phyloP scores from a whole-genome alignment of 2,797 vertebrate genomes.

The Botia kubotai region DNA sequence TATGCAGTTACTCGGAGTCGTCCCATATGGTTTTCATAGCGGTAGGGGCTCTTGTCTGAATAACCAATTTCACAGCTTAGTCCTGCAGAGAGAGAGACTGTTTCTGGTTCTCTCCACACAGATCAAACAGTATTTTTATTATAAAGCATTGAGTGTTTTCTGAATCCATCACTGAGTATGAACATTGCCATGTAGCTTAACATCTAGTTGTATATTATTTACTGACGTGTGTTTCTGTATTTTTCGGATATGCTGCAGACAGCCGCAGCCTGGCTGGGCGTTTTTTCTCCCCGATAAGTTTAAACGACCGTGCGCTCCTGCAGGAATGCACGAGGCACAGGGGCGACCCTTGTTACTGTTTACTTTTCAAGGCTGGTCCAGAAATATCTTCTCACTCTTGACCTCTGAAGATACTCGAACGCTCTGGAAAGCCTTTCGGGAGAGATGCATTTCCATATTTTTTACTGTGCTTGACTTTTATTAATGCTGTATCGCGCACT shows the following conservation, averaged over 20 bases:
- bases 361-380: conserved; percentile 18
- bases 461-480: background rate
- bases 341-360: background rate
- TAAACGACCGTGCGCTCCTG: background rate
- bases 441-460: conserved; percentile 5
- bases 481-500: background rate
- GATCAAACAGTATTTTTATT: conserved; percentile 12
- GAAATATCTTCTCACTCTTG: conserved; percentile 10
- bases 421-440: background rate
- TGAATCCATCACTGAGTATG: background rate
- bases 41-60: conserved; percentile 32
- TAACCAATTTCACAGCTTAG: conserved; percentile 52
- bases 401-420: conserved; percentile 15
- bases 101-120: conserved; percentile 29
- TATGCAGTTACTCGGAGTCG: conserved; percentile 17
- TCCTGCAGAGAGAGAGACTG: conserved; percentile 16
- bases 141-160: background rate
- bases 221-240: conserved; percentile 5
- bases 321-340: background rate
- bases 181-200: background rate
- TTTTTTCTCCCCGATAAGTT: background rate
- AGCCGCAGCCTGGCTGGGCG: background rate
- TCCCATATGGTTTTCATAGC: conserved; percentile 57
- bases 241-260: background rate
- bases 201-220: background rate